A percentile compares a stretch with the other conserved stretches of the same genome.
Conservation (phyloP, 2,113 vertebrate species). For the Oceanites oceanicus region DNA sequence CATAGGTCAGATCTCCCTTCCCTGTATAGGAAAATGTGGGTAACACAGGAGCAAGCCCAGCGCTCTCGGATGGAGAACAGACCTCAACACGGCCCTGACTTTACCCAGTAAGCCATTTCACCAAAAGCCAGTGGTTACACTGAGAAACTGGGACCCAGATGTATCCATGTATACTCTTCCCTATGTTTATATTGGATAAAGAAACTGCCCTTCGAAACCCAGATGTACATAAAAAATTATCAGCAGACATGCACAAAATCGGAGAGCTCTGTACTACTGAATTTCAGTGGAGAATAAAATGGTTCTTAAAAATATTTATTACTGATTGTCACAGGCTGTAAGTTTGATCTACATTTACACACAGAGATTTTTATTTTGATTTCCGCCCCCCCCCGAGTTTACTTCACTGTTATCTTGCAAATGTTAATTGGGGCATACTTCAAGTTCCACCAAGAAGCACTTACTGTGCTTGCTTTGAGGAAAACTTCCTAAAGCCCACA, state of each 20-base stretch:
- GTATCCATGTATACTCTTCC: not conserved
- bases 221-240: not conserved
- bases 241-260: not conserved
- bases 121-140: not conserved
- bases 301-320: conserved; percentile 18
- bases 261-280: not conserved
- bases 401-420: not conserved
- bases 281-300: not conserved
- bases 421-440: not conserved
- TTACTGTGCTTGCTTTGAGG: not conserved
- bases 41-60: not conserved
- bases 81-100: not conserved
- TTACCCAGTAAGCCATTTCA: not conserved
- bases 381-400: not conserved
- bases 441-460: not conserved
- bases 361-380: not conserved
- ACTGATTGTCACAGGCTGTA: not conserved
- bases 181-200: not conserved
- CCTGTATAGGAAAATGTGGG: not conserved
- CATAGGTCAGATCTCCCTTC: not conserved
- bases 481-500: not conserved
- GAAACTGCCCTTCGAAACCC: not conserved
- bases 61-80: not conserved
- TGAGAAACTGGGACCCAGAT: not conserved
- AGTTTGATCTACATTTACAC: not conserved